These are phyloP conservation scores for Cyphomyrus plagiostoma DNA, from an alignment of 2,113 vertebrate species.

Conservation along the genomic window DNA sequence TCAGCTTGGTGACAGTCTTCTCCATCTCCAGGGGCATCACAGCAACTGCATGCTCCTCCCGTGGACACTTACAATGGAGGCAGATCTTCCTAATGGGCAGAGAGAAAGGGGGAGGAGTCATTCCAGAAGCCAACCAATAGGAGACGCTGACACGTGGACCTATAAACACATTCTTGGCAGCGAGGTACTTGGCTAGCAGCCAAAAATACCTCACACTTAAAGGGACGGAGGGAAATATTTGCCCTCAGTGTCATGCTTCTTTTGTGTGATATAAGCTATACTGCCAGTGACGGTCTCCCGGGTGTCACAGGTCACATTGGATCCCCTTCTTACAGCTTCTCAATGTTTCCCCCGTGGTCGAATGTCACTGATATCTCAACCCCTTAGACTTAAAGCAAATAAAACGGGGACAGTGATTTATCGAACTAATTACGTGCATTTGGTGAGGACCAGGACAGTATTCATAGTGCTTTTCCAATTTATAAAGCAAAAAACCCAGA, in stretches of 20 bases:
- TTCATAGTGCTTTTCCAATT: neutral
- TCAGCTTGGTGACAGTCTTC: conserved; percentile 95
- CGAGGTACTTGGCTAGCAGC: conserved; percentile 33
- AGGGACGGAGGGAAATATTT: conserved; percentile 3
- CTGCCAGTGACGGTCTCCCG: conserved; percentile 27
- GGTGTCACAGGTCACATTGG: conserved; percentile 31
- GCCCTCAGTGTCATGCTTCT: neutral
- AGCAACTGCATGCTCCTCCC: conserved; percentile 90
- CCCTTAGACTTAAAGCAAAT: conserved; percentile 19
- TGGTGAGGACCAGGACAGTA: neutral
- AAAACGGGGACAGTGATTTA: conserved; percentile 1
- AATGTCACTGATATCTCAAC: conserved; percentile 18
- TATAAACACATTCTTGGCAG: conserved; percentile 38
- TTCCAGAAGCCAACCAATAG: neutral
- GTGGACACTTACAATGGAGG: conserved; percentile 95
- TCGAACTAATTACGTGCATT: neutral
- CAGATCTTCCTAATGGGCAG: conserved; percentile 82
- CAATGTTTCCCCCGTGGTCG: conserved; percentile 27
- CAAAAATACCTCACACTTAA: conserved; percentile 14
- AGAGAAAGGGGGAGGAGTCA: neutral
- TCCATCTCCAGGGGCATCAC: conserved; percentile 98
- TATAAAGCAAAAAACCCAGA: neutral
- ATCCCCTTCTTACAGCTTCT: conserved; percentile 3
- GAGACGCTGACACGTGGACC: conserved; percentile 33
- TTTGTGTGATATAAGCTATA: conserved; percentile 29